phyloP scores from a whole-genome alignment of 2,797 vertebrate species.

The Phrynocephalus guinanensis region DNA sequence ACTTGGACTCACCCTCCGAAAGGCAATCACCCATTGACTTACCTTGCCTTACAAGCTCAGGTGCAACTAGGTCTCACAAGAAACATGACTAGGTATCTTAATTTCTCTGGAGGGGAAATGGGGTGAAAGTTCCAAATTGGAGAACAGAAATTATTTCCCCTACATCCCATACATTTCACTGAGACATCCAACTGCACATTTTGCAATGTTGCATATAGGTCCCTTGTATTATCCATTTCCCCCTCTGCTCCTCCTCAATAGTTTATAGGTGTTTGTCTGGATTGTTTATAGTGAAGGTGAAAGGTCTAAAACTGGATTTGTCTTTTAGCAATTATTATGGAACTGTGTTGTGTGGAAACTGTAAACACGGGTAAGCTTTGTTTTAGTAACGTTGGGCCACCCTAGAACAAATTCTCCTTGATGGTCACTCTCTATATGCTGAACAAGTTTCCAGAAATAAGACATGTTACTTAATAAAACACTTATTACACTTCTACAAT shows the following conservation, averaged over 20 bases:
- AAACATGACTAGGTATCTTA: constrained; percentile 27
- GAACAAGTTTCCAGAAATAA: background rate
- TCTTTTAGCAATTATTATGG: constrained; percentile 56
- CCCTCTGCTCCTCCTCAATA: constrained; percentile 16
- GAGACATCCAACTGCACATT: constrained; percentile 3
- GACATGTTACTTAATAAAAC: background rate
- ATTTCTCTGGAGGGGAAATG: constrained; percentile 21
- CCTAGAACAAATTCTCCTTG: constrained; percentile 53
- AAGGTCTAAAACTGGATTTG: constrained; percentile 59
- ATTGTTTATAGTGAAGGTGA: constrained; percentile 60
- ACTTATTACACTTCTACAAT: background rate
- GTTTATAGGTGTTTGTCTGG: constrained; percentile 41
- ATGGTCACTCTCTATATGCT: constrained; percentile 37
- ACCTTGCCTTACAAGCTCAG: background rate
- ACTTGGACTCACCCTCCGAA: too few relatives aligned
- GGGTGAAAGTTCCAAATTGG: background rate
- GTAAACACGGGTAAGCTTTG: constrained; percentile 59
- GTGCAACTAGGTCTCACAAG: background rate
- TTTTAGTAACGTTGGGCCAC: constrained; percentile 38
- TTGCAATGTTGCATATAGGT: constrained; percentile 41
- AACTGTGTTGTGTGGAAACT: constrained; percentile 53
- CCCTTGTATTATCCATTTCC: constrained; percentile 20
- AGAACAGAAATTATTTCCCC: constrained; percentile 29
- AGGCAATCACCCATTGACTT: too few relatives aligned
- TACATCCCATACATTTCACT: constrained; percentile 16